Base-by-base conservation (phyloP, 2,797 vertebrate genomes). In the Moxostoma hubbsi region DNA sequence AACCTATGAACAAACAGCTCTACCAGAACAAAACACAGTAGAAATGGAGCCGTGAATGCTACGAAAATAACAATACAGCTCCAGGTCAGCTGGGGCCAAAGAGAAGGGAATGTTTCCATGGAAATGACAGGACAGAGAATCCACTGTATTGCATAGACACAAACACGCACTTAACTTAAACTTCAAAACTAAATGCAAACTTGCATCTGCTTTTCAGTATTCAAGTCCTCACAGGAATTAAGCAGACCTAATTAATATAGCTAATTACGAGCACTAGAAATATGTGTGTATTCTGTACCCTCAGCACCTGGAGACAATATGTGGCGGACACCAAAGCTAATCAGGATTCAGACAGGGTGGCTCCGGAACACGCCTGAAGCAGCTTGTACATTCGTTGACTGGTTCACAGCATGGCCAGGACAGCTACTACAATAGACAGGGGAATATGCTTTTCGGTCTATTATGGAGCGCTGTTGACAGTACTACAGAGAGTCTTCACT, bases 211-310 rank as follows among this genome's bases (percentile, higher is more conserved):
- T 65, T 81, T 70, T 75, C 51, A 78, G 70, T 6, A 62, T 70
- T 46, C 7, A 4, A 68, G 45, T 16, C 69, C 75, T 59, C 70
- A 24, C 15, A 73, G 70, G 51, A 81, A 53, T n/a, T 53, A 24
- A 74, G 55, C 65, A 75, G 62, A 43, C 63, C 64, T 81, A 64
- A 84, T 84, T 84, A 74, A 77, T 50, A n/a, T 64, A 68, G 74
- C 80, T 73, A 84, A 81, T 84, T 75, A 81, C 8, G 3, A 59
- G 24, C 1, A 9, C 51, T 24, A 61, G 73, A 83, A 68, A 77
- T 61, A 75, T 36, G 63, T n/a, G n/a, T 67, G 57, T 36, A 43
- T 51, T 54, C 55, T 9, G 7, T 1, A 15, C 24, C 16, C 46
- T 64, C 45, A 16, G 13, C 7, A 57, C 64, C 24, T 70, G 6